Percentiles rank a stretch among this genome's conserved stretches.
These are phyloP conservation scores for Agriopis leucophaearia DNA, from an alignment of 2,888 invertebrate species.

Conservation along the genomic window DNA sequence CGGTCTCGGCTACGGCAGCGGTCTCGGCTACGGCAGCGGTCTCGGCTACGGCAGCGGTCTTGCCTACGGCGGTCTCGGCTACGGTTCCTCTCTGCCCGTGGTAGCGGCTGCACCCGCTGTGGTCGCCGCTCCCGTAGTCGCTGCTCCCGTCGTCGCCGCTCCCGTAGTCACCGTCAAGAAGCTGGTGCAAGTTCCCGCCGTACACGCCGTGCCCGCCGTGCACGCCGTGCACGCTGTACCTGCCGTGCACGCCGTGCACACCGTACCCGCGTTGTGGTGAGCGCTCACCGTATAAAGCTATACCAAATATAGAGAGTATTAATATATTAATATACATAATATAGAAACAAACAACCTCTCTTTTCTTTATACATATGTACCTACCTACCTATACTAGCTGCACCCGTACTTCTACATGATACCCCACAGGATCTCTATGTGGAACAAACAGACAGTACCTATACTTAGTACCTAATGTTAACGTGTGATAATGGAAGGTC, in stretches of 20 bases:
- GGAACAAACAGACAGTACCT: too few species aligned
- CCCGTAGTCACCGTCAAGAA: too few species aligned
- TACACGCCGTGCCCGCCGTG: slow-evolving; percentile 45
- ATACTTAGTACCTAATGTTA: too few species aligned
- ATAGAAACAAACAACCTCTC: not conserved
- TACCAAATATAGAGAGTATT: slow-evolving; percentile 20
- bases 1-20: slow-evolving; percentile 33
- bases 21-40: slow-evolving; percentile 36
- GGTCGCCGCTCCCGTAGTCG: slow-evolving; percentile 48
- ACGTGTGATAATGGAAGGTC: too few species aligned
- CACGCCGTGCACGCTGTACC: slow-evolving; percentile 61
- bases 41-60: slow-evolving; percentile 28
- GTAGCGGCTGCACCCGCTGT: slow-evolving; percentile 18
- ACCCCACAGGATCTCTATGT: too few species aligned
- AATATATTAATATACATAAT: slow-evolving; percentile 11
- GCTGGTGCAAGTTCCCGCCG: slow-evolving; percentile 43
- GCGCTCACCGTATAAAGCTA: slow-evolving; percentile 4
- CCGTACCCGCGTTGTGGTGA: slow-evolving; percentile 25
- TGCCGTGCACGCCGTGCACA: slow-evolving; percentile 17
- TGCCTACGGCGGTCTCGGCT: slow-evolving; percentile 40
- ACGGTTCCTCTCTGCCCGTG: slow-evolving; percentile 17
- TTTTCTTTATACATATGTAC: not conserved
- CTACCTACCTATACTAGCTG: not conserved
- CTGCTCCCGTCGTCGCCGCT: slow-evolving; percentile 50
- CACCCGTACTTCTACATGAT: too few species aligned